A percentile compares a stretch with the other conserved stretches of the same genome.
These are phyloP conservation scores for Microctenopoma stevenorrisi DNA, from an alignment of 2,797 vertebrate genomes.

Conservation along the genomic window DNA sequence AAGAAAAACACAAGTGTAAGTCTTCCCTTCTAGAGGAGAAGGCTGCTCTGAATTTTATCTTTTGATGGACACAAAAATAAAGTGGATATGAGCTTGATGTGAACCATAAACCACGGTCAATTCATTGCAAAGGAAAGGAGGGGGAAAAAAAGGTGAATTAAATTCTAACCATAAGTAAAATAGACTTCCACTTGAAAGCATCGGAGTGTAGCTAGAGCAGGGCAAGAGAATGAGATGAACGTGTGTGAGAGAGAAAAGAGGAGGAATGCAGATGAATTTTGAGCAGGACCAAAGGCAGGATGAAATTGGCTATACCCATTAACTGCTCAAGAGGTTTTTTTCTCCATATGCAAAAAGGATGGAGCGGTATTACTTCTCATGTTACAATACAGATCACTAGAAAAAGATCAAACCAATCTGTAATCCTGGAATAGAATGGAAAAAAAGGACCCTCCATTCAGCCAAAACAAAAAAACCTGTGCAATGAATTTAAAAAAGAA, in stretches of 20 bases:
- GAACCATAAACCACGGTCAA: slow-evolving; percentile 68
- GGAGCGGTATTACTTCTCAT: slow-evolving; percentile 54
- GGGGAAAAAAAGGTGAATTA: slow-evolving; percentile 71
- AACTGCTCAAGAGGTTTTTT: slow-evolving; percentile 59
- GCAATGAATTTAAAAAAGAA: slow-evolving; percentile 39
- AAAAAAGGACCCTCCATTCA: slow-evolving; percentile 53
- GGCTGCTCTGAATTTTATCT: slow-evolving; percentile 57
- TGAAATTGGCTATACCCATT: slow-evolving; percentile 73
- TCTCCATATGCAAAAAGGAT: slow-evolving; percentile 66
- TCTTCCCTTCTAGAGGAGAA: slow-evolving; percentile 43
- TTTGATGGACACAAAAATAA: slow-evolving; percentile 75
- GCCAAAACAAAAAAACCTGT: slow-evolving; percentile 50
- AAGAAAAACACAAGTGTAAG: slow-evolving; percentile 57
- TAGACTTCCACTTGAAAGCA: slow-evolving; percentile 78
- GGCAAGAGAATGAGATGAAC: slow-evolving; percentile 66
- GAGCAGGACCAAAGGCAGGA: slow-evolving; percentile 68
- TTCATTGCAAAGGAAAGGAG: slow-evolving; percentile 58
- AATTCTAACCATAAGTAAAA: slow-evolving; percentile 79
- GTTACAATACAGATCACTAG: slow-evolving; percentile 63
- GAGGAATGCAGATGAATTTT: slow-evolving; percentile 68
- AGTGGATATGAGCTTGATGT: slow-evolving; percentile 72
- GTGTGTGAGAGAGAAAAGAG: slow-evolving; percentile 54
- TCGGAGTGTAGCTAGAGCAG: slow-evolving; percentile 61
- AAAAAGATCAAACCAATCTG: slow-evolving; percentile 69
- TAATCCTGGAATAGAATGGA: slow-evolving; percentile 56